phyloP scores from a whole-genome alignment of 2,888 invertebrate genomes.

The Cephus nigrinus region DNA sequence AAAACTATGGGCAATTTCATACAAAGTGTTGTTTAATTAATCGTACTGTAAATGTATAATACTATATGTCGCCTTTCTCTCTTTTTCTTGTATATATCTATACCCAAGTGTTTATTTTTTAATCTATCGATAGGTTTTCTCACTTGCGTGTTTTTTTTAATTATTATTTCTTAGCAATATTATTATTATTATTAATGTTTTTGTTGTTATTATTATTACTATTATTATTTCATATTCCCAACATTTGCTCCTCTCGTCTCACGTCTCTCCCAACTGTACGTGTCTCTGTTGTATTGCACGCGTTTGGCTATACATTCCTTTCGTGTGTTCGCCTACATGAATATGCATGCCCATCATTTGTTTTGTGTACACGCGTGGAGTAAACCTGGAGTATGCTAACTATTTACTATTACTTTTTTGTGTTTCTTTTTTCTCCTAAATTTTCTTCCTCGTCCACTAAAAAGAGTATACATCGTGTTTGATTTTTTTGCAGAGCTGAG shows the following conservation, averaged over 20 bases:
- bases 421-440: conserved; percentile 10
- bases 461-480: conserved; percentile 54
- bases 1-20: conserved; percentile 53
- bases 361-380: too few species aligned
- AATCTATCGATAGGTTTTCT: conserved; percentile 14
- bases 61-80: conserved; percentile 41
- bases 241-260: conserved; percentile 7
- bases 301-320: too few species aligned
- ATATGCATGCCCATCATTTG: too few species aligned
- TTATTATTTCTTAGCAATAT: conserved; percentile 19
- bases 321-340: too few species aligned
- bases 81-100: too few species aligned
- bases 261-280: not conserved
- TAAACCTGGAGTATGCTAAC: too few species aligned
- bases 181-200: conserved; percentile 13
- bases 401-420: not conserved
- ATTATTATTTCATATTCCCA: conserved; percentile 4
- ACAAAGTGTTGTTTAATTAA: conserved; percentile 48
- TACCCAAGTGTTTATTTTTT: conserved; percentile 2
- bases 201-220: not conserved
- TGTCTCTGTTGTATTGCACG: too few species aligned
- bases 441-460: conserved; percentile 22
- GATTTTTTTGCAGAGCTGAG: conserved; percentile 59
- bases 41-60: conserved; percentile 53
- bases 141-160: conserved; percentile 7